Evolutionary conservation across 2,113 vertebrate species (phyloP), one percentile per base, ranked within the genome.

Genomic region (Pygoscelis antarcticus): DNA sequence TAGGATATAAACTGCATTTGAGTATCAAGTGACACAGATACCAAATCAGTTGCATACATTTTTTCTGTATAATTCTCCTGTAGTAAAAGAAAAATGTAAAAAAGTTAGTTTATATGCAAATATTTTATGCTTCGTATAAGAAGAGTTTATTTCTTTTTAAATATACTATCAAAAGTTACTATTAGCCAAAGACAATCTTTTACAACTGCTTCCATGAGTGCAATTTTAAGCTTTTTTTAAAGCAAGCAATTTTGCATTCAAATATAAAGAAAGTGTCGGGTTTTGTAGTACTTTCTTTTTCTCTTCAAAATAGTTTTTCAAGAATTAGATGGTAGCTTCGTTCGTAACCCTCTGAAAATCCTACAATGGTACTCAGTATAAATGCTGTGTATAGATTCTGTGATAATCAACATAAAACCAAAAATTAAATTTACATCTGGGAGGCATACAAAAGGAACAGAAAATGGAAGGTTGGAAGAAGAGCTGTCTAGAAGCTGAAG

Each of bases 191-290:
- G 36, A 80, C 40, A 47, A 34, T 85, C 52, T 96, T 60, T 65
- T 89, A 76, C 34, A 89, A 40, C 49, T 62, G 9, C 57, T 87
- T 87, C 47, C 54, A 79, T 79, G 16, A 36, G 27, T 64, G 51
- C 13, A 66, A 58, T 38, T 92, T 58, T 12, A 64, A 66, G 36
- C 6, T 36, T 87, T 80, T 89, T 83, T 38, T 30, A 52, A 75
- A 92, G 27, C n/a, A 36, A 92, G 40, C 20, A 62, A 83, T 94
- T 97, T 94, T 95, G 12, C 47, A 54, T 91, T 87, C 65, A 95
- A 72, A 51, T 44, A 26, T 52, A 44, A 75, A 42, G 25, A 13
- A 76, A 70, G 26, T 49, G 36, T 19, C 0, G 8, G 38, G 38
- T 68, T 91, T 57, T 40, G 25, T 40, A n/a, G n/a, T 30, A 22